Base-by-base conservation (phyloP, 92 coral and sea anemone genomes). In the Bergia sp. region DNA sequence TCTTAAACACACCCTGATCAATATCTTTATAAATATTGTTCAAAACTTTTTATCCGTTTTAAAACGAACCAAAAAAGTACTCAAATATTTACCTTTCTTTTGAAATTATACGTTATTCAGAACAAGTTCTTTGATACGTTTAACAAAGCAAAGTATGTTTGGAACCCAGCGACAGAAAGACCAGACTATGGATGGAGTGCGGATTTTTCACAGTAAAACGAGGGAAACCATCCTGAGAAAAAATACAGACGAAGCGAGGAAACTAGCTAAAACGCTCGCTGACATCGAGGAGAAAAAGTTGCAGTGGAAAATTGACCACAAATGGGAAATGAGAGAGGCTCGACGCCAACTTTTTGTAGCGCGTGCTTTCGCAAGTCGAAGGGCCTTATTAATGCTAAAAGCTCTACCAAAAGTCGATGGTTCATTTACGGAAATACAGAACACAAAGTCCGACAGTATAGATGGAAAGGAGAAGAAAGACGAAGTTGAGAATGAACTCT, bases 241-340 rank as follows among this genome's bases (percentile, higher is more conserved):
- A 18, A 84, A 84, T 67, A 37, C 79, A 0, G 79, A 37, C 13
- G 78, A 69, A 84, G 77, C 87, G 4, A 71, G 55, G 7, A 84
- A 72, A 20, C 66, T 84, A 18, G 79, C 65, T 15, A 47, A n/a
- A 4, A 84, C 69, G 44, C 79, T 84, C 2, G 87, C 87, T 7
- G 66, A 84, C 38, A 71, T 84, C 58, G 87, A 84, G 66, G 87
- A 84, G n/a, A 36, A 69, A 84, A 20, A 71, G 29, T 21, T 47
- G 87, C 77, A 7, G 77, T 84, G 87, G 87, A 84, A 71, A 72
- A 69, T 84, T 23, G 40, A 71, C 13, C 42, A 69, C 39, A 29
- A 84, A 50, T 13, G 36, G 61, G 87, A 84, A 84, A 47, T 84
- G 66, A 84, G 87, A 84, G 87, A 44, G 41, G 29, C 55, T 3